Percentiles rank a stretch among this genome's conserved stretches.
Conservation (phyloP, 2,888 invertebrate species). For the Dichetophora obliterata region DNA sequence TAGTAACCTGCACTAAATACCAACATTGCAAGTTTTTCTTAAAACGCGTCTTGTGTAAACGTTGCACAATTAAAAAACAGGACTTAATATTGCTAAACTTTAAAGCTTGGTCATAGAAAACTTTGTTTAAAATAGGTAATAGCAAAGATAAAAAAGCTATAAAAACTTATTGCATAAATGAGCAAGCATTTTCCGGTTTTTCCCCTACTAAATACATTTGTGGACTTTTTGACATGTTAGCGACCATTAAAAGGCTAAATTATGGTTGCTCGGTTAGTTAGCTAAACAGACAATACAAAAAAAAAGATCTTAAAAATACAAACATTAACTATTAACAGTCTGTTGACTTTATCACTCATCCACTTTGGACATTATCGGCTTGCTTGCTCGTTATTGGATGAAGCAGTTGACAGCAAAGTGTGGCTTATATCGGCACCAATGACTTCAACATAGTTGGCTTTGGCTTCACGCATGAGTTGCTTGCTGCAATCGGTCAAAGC, state of each 20-base stretch:
- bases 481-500: conserved; percentile 1
- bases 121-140: too few species aligned
- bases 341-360: conserved; percentile 2
- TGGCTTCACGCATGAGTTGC: conserved; percentile 14
- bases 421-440: background rate
- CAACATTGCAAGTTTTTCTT: background rate
- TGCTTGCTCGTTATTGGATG: too few species aligned
- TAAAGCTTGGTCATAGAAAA: background rate
- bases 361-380: background rate
- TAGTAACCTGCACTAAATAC: background rate
- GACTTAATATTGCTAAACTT: background rate
- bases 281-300: background rate
- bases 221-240: background rate
- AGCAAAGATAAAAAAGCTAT: background rate
- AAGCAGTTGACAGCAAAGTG: too few species aligned
- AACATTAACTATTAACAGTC: conserved; percentile 6
- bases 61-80: background rate
- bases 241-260: background rate
- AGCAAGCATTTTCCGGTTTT: background rate
- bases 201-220: background rate
- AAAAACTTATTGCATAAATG: background rate
- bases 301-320: background rate
- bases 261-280: background rate
- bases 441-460: background rate
- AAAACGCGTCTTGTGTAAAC: background rate